Evolutionary conservation across 2,113 vertebrate species (phyloP), one percentile per base, ranked within the genome.

Genomic region (Electrona antarctica): DNA sequence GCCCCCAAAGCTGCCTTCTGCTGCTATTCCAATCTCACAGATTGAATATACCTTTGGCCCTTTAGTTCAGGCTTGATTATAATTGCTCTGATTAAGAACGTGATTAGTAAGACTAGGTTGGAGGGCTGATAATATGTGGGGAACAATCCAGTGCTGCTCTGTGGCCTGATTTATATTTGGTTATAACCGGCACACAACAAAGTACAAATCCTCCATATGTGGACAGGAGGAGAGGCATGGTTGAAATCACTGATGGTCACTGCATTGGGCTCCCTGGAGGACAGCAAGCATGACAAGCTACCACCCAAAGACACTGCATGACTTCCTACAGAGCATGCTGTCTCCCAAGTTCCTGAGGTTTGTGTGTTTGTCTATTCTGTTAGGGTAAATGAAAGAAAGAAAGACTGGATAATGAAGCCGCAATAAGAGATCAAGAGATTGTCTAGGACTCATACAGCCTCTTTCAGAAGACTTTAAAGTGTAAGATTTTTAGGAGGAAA

Each of bases 51-150:
- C 92, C 92, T 86, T 93, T 96, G 94, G 95, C 96, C 95, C 93
- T 93, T 95, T 94, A 92, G 92, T 95, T 93, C 95, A 96, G 96
- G 95, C 95, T 96, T 97, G 95, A 97, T 95, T 95, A 96, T 90
- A 95, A 95, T 95, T 94, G 93, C 82, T 86, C 74, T 87, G 92
- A 92, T 96, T 96, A 96, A 96, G 94, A 96, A 93, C 90, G 92
- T 93, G 91, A 92, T 88, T 92, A 92, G 93, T 96, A 95, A 94
- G 94, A 95, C 92, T 94, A 92, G 94, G 94, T 89, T 92, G 94
- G 92, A 93, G 95, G 91, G 93, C 91, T 90, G 88, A 90, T 92
- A 73, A 79, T 50, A 62, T 94, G 91, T 74, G 81, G 80, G 80
- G 63, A 79, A 89, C 60, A 82, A 67, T 14, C 60, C 67, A 3